Conservation (phyloP, 2,113 vertebrate species). For the Mastomys natalensis region DNA sequence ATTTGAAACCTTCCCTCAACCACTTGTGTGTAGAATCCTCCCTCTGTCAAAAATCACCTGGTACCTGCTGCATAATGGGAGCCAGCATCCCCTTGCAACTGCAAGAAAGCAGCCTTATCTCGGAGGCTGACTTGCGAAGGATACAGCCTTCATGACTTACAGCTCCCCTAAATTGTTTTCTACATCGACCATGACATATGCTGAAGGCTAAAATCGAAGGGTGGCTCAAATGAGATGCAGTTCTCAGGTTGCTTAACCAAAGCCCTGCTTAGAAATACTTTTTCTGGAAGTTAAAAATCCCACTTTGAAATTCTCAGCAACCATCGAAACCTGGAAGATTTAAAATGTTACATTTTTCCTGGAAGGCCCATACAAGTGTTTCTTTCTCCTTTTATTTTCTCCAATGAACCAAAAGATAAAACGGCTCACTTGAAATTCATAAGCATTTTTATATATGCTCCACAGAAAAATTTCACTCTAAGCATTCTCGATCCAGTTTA, state of each 20-base stretch:
- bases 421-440: constrained; percentile 26
- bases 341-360: constrained; percentile 39
- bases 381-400: constrained; percentile 40
- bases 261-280: constrained; percentile 75
- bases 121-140: constrained; percentile 51
- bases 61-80: constrained; percentile 43
- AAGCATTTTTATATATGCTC: background rate
- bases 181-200: constrained; percentile 62
- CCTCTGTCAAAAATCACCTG: background rate
- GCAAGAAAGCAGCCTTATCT: constrained; percentile 76
- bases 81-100: background rate
- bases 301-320: constrained; percentile 54
- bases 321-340: constrained; percentile 57
- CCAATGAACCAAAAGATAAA: constrained; percentile 61
- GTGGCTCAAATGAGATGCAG: constrained; percentile 72
- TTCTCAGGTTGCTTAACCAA: constrained; percentile 80
- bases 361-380: constrained; percentile 58
- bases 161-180: constrained; percentile 77
- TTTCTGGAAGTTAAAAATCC: constrained; percentile 70
- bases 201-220: constrained; percentile 76
- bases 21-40: constrained; percentile 55
- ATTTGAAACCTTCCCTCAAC: background rate
- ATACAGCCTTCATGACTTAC: constrained; percentile 63
- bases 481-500: constrained; percentile 13
- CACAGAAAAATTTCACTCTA: constrained; percentile 15